Base-by-base conservation (phyloP, 1,140 invertebrate species). In the Notospermus geniculatus region DNA sequence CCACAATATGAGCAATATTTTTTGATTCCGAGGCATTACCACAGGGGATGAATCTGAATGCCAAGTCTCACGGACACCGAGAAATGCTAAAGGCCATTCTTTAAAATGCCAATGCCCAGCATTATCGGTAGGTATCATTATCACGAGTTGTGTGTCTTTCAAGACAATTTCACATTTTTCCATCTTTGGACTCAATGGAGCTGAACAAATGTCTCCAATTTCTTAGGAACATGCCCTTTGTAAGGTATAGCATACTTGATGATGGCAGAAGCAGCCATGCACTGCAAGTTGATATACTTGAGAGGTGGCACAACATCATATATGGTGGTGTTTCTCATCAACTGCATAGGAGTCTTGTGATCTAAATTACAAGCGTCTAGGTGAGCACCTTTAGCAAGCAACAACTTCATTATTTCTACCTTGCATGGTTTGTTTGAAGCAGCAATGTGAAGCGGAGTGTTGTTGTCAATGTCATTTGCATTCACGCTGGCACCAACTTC, bases 401-500 rank as follows among this genome's bases (percentile, higher is more conserved):
- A 81, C 1, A 84, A 84, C 62, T 84, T 83, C 0, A 89, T 85
- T 15, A 92, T 80, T 9, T 84, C 83, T 54, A 64, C 39, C n/a
- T 72, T 5, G 86, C 84, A 71, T 61, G 75, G 67, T 22, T 63
- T 76, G 71, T 67, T 83, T 29, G 83, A 78, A 30, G 88, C 89
- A 1, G 87, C 86, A n/a, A 92, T 78, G 72, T 94, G 92, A 13
- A 95, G 82, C 1, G 91, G 87, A 13, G 90, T 92, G 76, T 94
- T 94, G 22, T 87, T 85, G 72, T 94, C 91, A 29, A 69, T 60
- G 67, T 85, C 83, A 29, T 69, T 66, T n/a, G 79, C 87, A 79
- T 90, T 89, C 0, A 90, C 86, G 79, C 90, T 85, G 0, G 91
- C 92, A 9, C 93, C 93, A 29, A 91, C 89, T 67, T 88, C 87